Base-by-base conservation (phyloP, 2,113 vertebrate genomes). In the Rhombomys opimus region DNA sequence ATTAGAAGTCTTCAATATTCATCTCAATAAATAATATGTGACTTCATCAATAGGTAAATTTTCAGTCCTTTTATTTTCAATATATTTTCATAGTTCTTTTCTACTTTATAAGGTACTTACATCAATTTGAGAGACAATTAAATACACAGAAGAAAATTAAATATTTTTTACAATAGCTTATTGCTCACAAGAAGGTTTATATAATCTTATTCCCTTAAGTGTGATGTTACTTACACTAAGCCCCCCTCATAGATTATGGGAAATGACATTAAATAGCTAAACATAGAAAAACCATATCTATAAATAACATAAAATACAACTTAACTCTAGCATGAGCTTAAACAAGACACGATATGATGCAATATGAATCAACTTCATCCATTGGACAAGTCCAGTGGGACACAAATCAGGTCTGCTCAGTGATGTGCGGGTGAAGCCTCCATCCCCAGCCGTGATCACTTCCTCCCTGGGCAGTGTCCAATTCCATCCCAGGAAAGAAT, bases 321-420 rank as follows among this genome's bases (percentile, higher is more conserved):
- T 95, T 93, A 52, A 87, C 90, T 94, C 77, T 65, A 96, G 97
- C 2, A 41, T 95, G 84, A 86, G 98, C 98, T 98, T 98, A 97
- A 97, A 98, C 70, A 97, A 98, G 98, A 98, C 96, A 98, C 97
- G 96, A 52, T 96, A 91, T 0, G 96, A 98, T 98, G 98, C 98
- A 98, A 98, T 98, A 98, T 98, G 98, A 98, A 98, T 98, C 98
- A 98, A 97, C n/a, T 90, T 25, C 46, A 95, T 94, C 77, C 87
- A 97, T 84, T 92, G 82, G 90, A 89, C 0, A 23, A 96, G 97
- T 95, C 98, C 98, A 94, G 77, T n/a, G 92, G 95, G 95, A 90
- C 78, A 8, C 4, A 87, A 84, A 95, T 70, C 61, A 77, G 46
- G n/a, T 54, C 38, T 81, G 90, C 57, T 86, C 76, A 94, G 22